Evolutionary conservation across 1,140 invertebrate genomes (phyloP).

Genomic region (Cardiocondyla obscurior): DNA sequence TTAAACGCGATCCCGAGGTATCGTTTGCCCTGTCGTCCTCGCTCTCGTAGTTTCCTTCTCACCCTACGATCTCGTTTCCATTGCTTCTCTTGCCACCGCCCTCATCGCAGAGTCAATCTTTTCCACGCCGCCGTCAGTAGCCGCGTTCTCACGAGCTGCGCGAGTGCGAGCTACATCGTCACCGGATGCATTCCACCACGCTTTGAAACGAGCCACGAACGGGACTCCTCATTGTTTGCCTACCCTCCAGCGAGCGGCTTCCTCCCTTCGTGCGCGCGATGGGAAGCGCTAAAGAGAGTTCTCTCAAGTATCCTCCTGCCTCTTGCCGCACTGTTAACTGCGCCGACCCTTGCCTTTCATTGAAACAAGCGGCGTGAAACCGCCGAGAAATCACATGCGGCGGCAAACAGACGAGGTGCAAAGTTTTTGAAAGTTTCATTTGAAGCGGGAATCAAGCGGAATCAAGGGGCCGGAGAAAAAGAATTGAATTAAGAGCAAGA

Average conservation of each 20-base stretch:
- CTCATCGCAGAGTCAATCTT: constrained; percentile 59
- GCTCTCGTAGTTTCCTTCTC: background rate
- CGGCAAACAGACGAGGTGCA: background rate
- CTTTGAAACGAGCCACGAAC: constrained; percentile 60
- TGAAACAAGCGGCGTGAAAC: constrained; percentile 47
- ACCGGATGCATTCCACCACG: constrained; percentile 58
- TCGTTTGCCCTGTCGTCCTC: constrained; percentile 53
- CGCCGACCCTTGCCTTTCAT: constrained; percentile 28
- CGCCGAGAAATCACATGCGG: constrained; percentile 35
- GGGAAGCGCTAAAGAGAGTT: constrained; percentile 52
- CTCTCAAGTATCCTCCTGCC: constrained; percentile 14
- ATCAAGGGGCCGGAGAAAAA: background rate
- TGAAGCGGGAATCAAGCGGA: background rate
- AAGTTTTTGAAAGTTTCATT: constrained; percentile 14
- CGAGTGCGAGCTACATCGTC: background rate
- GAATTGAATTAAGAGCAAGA: background rate
- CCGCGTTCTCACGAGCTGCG: constrained; percentile 47
- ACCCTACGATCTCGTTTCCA: constrained; percentile 27
- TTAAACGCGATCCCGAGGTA: constrained; percentile 63
- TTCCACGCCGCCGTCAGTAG: constrained; percentile 42
- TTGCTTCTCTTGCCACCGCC: constrained; percentile 40
- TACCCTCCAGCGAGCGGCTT: constrained; percentile 32
- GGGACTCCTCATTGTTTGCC: constrained; percentile 60
- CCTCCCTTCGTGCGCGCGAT: background rate
- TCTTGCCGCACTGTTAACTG: constrained; percentile 34